Conservation (phyloP, 2,797 vertebrate species). For the Bryconaethiops microstoma region DNA sequence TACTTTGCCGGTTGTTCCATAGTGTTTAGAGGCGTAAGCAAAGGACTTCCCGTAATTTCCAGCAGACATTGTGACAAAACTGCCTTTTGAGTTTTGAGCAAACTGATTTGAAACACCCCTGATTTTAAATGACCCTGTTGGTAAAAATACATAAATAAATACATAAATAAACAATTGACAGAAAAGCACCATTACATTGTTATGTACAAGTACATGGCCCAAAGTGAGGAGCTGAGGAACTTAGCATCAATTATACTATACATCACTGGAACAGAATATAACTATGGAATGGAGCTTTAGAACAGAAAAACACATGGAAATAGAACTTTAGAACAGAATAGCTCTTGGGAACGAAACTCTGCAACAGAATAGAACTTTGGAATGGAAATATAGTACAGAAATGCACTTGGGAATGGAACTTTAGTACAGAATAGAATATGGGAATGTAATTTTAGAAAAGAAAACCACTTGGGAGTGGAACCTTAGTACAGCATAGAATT, state of each 20-base stretch:
- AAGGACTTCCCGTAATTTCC: constrained; percentile 84
- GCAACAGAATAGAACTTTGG: neutral
- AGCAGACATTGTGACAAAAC: constrained; percentile 81
- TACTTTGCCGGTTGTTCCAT: constrained; percentile 76
- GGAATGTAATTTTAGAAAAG: too few species aligned
- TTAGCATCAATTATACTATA: neutral
- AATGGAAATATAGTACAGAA: neutral
- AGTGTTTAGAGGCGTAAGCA: constrained; percentile 78
- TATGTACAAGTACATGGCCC: neutral
- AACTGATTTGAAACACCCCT: constrained; percentile 83
- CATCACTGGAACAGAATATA: neutral
- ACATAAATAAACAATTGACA: neutral
- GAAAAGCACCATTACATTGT: neutral
- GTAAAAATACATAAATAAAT: neutral
- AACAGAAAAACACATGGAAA: too few species aligned
- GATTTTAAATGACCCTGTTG: constrained; percentile 82
- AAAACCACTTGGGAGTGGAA: neutral
- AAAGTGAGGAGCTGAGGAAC: neutral
- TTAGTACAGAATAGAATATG: neutral
- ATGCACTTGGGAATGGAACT: too few species aligned
- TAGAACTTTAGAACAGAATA: too few species aligned
- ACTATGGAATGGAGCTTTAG: neutral
- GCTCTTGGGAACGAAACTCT: neutral
- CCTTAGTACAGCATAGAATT: neutral
- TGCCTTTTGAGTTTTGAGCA: constrained; percentile 62